Evolutionary conservation across 23 tunicate species (phyloP).

Genomic region (Phallusia fumigata): DNA sequence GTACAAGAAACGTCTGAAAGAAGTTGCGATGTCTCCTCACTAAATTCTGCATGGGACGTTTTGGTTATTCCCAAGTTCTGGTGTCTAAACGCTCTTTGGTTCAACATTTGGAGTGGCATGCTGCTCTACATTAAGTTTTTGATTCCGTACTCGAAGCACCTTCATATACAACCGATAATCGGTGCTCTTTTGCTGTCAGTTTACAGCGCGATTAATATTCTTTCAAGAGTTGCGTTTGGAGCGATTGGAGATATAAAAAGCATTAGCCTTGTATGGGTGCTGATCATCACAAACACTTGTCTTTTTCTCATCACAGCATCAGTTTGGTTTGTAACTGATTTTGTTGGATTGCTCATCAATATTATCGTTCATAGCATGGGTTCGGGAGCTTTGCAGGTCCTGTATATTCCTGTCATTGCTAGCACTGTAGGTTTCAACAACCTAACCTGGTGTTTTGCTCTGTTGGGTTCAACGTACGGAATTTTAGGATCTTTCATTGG

Average conservation of each 20-base stretch:
- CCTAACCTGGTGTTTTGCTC: too few relatives aligned
- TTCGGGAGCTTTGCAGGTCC: background rate
- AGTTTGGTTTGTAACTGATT: background rate
- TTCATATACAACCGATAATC: background rate
- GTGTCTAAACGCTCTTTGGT: background rate
- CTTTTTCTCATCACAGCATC: background rate
- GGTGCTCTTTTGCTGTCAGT: constrained; percentile 18
- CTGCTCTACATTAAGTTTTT: background rate
- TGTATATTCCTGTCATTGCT: too few relatives aligned
- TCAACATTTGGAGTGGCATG: background rate
- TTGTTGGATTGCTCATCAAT: background rate
- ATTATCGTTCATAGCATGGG: background rate
- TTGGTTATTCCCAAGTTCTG: background rate
- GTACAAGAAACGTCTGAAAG: background rate
- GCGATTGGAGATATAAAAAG: constrained; percentile 14
- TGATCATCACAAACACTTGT: background rate
- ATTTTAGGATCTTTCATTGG: too few relatives aligned
- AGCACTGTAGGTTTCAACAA: too few relatives aligned
- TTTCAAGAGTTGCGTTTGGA: constrained; percentile 16
- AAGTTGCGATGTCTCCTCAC: background rate
- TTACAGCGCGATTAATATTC: background rate
- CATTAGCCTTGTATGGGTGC: constrained; percentile 7
- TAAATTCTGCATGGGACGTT: background rate
- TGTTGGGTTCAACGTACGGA: too few relatives aligned
- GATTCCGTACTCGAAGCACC: background rate